Conservation (phyloP, 2,797 vertebrate species). For the Sebastes steindachneri region DNA sequence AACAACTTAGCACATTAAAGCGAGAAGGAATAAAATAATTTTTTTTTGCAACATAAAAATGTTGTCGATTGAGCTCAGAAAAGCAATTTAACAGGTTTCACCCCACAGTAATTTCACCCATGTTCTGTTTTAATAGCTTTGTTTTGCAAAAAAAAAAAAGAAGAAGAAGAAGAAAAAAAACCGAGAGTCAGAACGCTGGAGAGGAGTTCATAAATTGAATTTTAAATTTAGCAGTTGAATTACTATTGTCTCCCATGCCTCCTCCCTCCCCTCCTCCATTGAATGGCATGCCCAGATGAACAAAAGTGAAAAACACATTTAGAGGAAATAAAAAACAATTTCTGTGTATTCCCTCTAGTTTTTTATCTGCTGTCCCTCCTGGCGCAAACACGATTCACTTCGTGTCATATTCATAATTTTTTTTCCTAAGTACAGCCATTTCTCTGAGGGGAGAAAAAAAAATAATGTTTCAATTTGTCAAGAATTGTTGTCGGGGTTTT, state of each 20-base stretch:
- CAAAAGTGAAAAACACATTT: constrained; percentile 75
- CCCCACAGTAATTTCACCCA: constrained; percentile 82
- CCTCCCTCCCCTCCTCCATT: constrained; percentile 41
- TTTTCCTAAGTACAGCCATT: constrained; percentile 71
- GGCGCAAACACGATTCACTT: constrained; percentile 69
- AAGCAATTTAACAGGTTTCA: constrained; percentile 85
- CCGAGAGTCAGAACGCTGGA: constrained; percentile 68
- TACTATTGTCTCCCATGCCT: constrained; percentile 73
- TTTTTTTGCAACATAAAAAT: constrained; percentile 82
- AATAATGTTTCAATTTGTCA: constrained; percentile 76
- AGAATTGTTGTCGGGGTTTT: constrained; percentile 53
- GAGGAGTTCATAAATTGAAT: constrained; percentile 85
- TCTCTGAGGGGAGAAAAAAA: constrained; percentile 61
- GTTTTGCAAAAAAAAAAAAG: constrained; percentile 70
- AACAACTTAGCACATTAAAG: constrained; percentile 84
- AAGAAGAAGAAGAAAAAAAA: neutral
- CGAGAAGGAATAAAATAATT: constrained; percentile 72
- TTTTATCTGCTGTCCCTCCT: constrained; percentile 70
- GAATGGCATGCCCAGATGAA: constrained; percentile 74
- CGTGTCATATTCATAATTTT: constrained; percentile 71
- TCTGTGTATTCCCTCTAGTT: constrained; percentile 56
- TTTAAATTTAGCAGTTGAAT: constrained; percentile 84
- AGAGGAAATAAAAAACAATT: constrained; percentile 73
- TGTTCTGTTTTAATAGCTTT: constrained; percentile 84
- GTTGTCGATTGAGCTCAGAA: constrained; percentile 77